Percentiles rank a stretch among this genome's conserved stretches.
Evolutionary conservation across 2,113 vertebrate genomes (phyloP).

Genomic region (Butorides virescens): DNA sequence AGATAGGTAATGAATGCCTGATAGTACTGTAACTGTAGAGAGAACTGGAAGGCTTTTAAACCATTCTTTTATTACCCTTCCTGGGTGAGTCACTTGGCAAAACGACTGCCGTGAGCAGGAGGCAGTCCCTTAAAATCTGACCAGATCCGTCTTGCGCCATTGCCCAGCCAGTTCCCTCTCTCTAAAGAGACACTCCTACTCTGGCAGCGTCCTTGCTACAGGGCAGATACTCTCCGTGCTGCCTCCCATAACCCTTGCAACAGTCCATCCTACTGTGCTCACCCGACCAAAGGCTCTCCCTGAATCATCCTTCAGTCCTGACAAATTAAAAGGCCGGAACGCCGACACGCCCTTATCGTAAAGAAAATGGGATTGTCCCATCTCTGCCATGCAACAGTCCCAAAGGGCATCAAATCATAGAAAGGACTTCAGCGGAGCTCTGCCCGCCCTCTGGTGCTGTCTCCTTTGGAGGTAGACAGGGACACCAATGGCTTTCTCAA

Average conservation of each 20-base stretch:
- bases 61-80: background rate
- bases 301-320: background rate
- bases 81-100: background rate
- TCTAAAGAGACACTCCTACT: background rate
- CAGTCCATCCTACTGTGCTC: background rate
- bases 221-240: background rate
- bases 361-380: background rate
- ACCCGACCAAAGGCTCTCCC: background rate
- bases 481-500: background rate
- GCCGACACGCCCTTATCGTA: background rate
- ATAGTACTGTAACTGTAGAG: background rate
- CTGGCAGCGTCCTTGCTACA: background rate
- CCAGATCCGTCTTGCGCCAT: background rate
- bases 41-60: background rate
- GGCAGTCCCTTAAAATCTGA: background rate
- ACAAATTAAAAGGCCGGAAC: background rate
- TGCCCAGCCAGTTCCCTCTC: background rate
- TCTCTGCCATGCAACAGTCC: background rate
- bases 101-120: background rate
- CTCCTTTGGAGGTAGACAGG: background rate
- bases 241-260: background rate
- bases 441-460: background rate
- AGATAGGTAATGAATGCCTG: background rate
- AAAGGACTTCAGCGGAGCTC: background rate
- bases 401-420: background rate